phyloP scores from a whole-genome alignment of 2,113 vertebrate genomes.

The Scolopax mira region DNA sequence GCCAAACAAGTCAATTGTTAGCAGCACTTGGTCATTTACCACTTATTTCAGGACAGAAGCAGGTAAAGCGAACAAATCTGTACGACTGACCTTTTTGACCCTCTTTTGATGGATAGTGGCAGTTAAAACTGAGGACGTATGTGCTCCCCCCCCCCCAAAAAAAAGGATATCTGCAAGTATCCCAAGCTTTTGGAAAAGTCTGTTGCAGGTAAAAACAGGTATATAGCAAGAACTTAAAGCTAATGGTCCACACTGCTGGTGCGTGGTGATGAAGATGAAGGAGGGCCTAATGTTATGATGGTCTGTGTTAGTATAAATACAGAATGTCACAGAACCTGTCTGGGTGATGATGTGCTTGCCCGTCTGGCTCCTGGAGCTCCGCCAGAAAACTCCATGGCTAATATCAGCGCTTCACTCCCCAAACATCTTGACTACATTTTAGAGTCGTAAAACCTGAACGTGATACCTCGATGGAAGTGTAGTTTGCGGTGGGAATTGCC shows the following conservation, averaged over 20 bases:
- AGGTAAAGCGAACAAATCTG: not conserved
- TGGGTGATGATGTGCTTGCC: not conserved
- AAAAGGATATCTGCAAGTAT: not conserved
- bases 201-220: not conserved
- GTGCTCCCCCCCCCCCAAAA: too few relatives aligned
- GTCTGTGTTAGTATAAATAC: not conserved
- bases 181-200: not conserved
- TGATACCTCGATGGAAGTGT: not conserved
- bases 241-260: not conserved
- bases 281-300: not conserved
- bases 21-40: not conserved
- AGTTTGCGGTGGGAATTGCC: not conserved
- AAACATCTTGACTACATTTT: not conserved
- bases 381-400: not conserved
- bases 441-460: not conserved
- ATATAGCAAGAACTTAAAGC: not conserved
- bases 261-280: not conserved
- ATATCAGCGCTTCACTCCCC: not conserved
- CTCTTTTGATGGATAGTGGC: not conserved
- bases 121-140: not conserved
- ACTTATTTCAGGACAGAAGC: not conserved
- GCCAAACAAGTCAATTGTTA: not conserved
- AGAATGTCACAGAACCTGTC: constrained; percentile 26
- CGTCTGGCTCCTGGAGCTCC: not conserved
- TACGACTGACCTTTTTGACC: not conserved